Conservation (phyloP, 2,888 invertebrate species). For the Chrysolina oricalcia region DNA sequence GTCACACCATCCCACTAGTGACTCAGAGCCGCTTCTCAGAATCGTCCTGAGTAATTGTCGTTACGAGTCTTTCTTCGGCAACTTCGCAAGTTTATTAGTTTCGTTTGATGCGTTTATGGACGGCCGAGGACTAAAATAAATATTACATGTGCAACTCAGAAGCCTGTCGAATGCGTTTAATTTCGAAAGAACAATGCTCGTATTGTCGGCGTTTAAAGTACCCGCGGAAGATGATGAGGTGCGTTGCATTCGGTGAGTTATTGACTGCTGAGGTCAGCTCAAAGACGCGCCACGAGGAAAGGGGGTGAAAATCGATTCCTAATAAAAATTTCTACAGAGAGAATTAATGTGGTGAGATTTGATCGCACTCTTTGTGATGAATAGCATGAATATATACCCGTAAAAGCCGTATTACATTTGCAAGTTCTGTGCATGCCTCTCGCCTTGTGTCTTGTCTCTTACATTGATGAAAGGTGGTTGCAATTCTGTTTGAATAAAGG, state of each 20-base stretch:
- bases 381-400: too few species aligned
- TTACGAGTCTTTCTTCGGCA: conserved; percentile 29
- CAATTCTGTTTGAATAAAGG: too few species aligned
- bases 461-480: too few species aligned
- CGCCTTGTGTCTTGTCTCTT: too few species aligned
- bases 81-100: conserved; percentile 43
- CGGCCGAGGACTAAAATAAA: conserved; percentile 40
- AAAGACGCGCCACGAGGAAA: not conserved
- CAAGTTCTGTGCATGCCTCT: too few species aligned
- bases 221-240: conserved; percentile 50
- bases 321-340: too few species aligned
- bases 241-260: conserved; percentile 45
- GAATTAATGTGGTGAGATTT: too few species aligned
- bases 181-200: conserved; percentile 50
- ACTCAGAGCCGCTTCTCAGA: conserved; percentile 5
- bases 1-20: not conserved
- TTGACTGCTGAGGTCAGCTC: conserved; percentile 36
- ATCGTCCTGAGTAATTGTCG: conserved; percentile 9
- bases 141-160: conserved; percentile 47
- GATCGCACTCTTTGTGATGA: too few species aligned
- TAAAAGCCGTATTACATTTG: too few species aligned
- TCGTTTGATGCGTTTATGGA: conserved; percentile 43
- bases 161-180: conserved; percentile 55
- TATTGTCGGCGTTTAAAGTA: conserved; percentile 47
- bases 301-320: not conserved